Evolutionary conservation across 2,797 vertebrate species (phyloP), one percentile per base, ranked within the genome.

Genomic region (Gadopsis bispinosus): DNA sequence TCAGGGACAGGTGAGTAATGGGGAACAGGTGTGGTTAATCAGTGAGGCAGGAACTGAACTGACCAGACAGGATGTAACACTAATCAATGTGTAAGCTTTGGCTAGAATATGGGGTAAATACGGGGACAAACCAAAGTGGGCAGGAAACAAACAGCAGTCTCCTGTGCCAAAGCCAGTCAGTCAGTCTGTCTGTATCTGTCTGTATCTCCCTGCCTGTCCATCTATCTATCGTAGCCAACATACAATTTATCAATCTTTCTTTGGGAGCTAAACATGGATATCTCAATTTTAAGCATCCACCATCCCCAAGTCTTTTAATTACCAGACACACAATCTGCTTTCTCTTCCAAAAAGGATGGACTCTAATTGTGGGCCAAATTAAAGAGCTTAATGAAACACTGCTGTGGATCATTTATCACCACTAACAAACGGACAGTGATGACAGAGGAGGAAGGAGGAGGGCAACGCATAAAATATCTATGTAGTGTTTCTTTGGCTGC

Each of bases 351-450:
- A 92, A 86, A 75, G 81, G 83, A 87, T 86, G 45, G 83, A 69
- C 83, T 88, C 80, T 90, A 91, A 91, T 92, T 90, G 83, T 77
- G 77, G 70, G 79, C 84, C 84, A 91, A 90, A 93, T 93, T 92
- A 92, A 91, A 91, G 83, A 80, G 83, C 81, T 83, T 92, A 93
- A 94, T 94, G 90, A 93, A 89, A 91, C 79, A 75, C 72, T 74
- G 73, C 75, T 73, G 78, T 51, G 69, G 86, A 81, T 74, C 87
- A 91, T 94, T 92, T 81, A 92, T 93, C 92, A 92, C 77, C 69
- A 43, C 70, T 85, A 83, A 85, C 85, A 68, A 61, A 79, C 43
- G 58, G 70, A 72, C 53, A 71, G 60, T 16, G 53, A 64, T 56
- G 47, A 76, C 72, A 78, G 71, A 62, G 35, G 7, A 66, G n/a